These are phyloP conservation scores for Automeris io DNA, from an alignment of 2,888 invertebrate species.

Conservation along the genomic window DNA sequence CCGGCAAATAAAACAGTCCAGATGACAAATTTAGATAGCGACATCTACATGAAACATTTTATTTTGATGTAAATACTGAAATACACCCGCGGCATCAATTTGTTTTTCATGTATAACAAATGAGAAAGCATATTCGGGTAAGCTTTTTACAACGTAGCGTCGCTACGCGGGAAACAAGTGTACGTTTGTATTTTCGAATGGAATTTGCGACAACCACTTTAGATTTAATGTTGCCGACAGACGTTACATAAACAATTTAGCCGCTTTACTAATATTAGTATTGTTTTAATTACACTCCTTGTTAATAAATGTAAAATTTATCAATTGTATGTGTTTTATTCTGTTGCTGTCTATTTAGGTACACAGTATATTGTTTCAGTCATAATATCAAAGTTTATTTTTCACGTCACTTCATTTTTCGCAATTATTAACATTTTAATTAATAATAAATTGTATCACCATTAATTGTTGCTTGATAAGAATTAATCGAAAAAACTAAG, in stretches of 20 bases:
- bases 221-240: neutral
- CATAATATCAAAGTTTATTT: too few species aligned
- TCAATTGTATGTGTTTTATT: too few species aligned
- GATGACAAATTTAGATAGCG: too few species aligned
- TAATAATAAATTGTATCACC: too few species aligned
- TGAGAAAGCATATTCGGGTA: neutral
- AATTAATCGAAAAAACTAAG: too few species aligned
- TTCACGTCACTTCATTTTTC: too few species aligned
- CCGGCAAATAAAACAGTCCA: too few species aligned
- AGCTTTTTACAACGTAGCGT: neutral
- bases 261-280: neutral
- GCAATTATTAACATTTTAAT: too few species aligned
- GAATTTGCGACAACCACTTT: conserved; percentile 1
- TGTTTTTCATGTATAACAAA: neutral
- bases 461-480: too few species aligned
- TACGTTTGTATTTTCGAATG: conserved; percentile 4
- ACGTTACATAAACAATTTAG: neutral
- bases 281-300: neutral
- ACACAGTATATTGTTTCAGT: too few species aligned
- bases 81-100: conserved; percentile 29
- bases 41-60: too few species aligned
- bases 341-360: too few species aligned
- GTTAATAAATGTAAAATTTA: neutral
- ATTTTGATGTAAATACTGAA: conserved; percentile 46
- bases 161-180: neutral